phyloP scores from a whole-genome alignment of 2,113 vertebrate genomes.

The Mionectes macconnelli region DNA sequence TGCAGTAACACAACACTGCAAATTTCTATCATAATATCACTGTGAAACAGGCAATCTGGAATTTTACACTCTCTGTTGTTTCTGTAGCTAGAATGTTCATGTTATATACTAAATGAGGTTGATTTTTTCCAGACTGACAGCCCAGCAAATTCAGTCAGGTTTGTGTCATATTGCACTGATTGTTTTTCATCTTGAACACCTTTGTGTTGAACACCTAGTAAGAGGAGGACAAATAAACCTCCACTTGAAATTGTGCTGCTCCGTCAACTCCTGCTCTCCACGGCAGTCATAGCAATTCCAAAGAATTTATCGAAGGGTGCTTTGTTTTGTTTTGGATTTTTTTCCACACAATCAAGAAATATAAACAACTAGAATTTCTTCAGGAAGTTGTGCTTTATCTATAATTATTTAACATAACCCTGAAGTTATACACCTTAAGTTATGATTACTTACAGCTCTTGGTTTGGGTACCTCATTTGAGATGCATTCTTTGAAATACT shows the following conservation, averaged over 20 bases:
- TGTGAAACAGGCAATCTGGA: neutral
- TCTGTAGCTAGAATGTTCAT: neutral
- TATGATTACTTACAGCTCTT: neutral
- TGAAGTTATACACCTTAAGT: neutral
- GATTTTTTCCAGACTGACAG: neutral
- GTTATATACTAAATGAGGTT: neutral
- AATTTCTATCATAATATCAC: neutral
- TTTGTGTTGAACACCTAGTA: neutral
- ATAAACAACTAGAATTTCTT: neutral
- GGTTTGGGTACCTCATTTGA: neutral
- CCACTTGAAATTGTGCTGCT: neutral
- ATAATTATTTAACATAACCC: rapidly evolving
- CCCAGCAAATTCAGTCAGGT: neutral
- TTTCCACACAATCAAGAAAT: neutral
- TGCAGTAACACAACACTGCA: neutral
- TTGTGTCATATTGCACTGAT: neutral
- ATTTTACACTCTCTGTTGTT: neutral
- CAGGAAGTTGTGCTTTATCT: neutral
- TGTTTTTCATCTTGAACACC: neutral
- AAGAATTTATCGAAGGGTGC: neutral
- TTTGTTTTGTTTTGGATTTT: neutral
- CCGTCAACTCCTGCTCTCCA: neutral
- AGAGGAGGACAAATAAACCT: neutral
- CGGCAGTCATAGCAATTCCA: neutral
- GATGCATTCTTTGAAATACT: neutral